Evolutionary conservation across 2,888 invertebrate species (phyloP).

Genomic region (Orgyia antiqua): DNA sequence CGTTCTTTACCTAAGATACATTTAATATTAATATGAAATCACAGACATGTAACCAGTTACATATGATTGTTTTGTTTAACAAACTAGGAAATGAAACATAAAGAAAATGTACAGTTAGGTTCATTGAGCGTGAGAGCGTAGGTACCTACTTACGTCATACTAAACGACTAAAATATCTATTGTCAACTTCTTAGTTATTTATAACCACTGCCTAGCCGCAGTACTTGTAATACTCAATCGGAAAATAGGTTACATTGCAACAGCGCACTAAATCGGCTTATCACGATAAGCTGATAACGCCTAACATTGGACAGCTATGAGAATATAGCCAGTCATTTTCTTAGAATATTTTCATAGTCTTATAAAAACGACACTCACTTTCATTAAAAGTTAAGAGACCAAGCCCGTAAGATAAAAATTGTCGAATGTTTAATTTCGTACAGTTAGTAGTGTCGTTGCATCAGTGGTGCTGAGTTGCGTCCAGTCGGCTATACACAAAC

Average conservation of each 20-base stretch:
- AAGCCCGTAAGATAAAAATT: slow-evolving; percentile 38
- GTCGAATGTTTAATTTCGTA: slow-evolving; percentile 63
- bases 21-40: no score
- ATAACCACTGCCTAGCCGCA: slow-evolving; percentile 34
- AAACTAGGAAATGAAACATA: no score
- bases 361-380: slow-evolving; percentile 24
- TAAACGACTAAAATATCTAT: slow-evolving; percentile 33
- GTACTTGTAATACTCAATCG: slow-evolving; percentile 30
- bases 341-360: slow-evolving; percentile 26
- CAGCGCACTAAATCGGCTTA: slow-evolving; percentile 30
- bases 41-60: no score
- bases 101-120: slow-evolving; percentile 4
- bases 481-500: slow-evolving; percentile 47
- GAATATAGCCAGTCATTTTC: slow-evolving; percentile 38
- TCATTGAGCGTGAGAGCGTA: slow-evolving; percentile 4
- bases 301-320: slow-evolving; percentile 26
- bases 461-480: slow-evolving; percentile 19
- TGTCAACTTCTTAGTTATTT: slow-evolving; percentile 49
- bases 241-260: slow-evolving; percentile 62
- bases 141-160: slow-evolving; percentile 6
- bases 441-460: slow-evolving; percentile 31
- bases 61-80: no score
- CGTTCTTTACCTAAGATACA: no score
- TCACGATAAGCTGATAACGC: slow-evolving; percentile 61
- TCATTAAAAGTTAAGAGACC: slow-evolving; percentile 27